Base-by-base conservation (phyloP, 2,888 invertebrate genomes). In the Lochmaea crataegi region DNA sequence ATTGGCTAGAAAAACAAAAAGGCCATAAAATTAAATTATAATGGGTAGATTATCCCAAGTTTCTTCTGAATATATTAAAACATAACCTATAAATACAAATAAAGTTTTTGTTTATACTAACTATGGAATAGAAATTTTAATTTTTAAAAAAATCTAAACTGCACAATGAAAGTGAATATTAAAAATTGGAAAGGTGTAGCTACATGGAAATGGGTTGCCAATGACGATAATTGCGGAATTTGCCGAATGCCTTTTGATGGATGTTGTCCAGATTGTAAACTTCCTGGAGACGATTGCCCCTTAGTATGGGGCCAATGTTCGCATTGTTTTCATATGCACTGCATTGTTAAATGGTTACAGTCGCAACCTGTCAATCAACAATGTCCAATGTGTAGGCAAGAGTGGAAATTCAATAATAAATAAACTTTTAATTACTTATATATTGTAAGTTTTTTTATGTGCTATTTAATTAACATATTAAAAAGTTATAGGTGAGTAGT, bases 261-360 rank as follows among this genome's bases (percentile, higher is more conserved):
- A 82, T 98, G 98, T 85, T 99, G 98, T 85, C 96, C 98, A 2
- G 98, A 99, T 87, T 99, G 98, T 88, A 96, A 97, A 87, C 89
- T 97, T 77, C 98, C 98, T 26, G 98, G 98, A 66, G 98, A 99
- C 89, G 98, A 98, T 88, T 99, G 98, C 85, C 98, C 99, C 14
- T 88, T 99, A 85, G 98, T 98, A 79, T 98, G 98, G 97, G 99
- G 99, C 75, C 94, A 96, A 84, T 99, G 99, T 87, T 96, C 97
- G 10, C 99, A 99, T 89, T 98, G 98, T 88, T 99, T 99, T 88
- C 99, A 99, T 88, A 98, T 98, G 88, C 99, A 99, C 88, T 99
- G 99, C 88, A 99, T 99, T 84, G 96, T 97, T 86, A 99, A 99
- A 91, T 99, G 99, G 99, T 90, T 99, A 66, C 96, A 98, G 85